Evolutionary conservation across 2,888 invertebrate genomes (phyloP).

Genomic region (Auanema sp.): DNA sequence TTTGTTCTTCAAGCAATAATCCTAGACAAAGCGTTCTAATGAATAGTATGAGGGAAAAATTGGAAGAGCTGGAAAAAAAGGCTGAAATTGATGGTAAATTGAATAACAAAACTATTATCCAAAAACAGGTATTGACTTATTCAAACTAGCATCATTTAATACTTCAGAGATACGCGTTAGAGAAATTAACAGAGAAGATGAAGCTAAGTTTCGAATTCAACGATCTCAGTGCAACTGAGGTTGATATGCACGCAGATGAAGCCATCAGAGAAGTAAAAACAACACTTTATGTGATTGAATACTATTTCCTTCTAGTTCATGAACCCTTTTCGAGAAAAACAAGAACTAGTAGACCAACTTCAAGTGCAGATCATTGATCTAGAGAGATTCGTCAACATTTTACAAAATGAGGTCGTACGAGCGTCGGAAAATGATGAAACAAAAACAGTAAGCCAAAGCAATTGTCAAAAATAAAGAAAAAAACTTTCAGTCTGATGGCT

Average conservation of each 20-base stretch:
- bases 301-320: conserved; percentile 72
- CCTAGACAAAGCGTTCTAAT: conserved; percentile 79
- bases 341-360: conserved; percentile 88
- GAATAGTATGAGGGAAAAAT: conserved; percentile 83
- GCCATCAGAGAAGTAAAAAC: conserved; percentile 80
- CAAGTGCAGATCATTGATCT: conserved; percentile 95
- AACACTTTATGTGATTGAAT: neutral
- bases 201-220: conserved; percentile 82
- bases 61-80: conserved; percentile 87
- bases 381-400: conserved; percentile 90
- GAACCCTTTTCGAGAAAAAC: conserved; percentile 90
- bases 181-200: conserved; percentile 67
- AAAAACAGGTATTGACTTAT: conserved; percentile 84
- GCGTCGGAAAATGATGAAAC: no score
- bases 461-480: no score
- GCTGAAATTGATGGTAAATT: conserved; percentile 73
- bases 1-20: neutral
- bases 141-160: neutral
- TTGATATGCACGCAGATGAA: conserved; percentile 84
- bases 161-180: conserved; percentile 72
- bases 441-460: no score
- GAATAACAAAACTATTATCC: conserved; percentile 74
- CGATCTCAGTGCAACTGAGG: conserved; percentile 76
- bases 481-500: no score
- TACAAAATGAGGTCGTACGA: conserved; percentile 71